phyloP scores from a whole-genome alignment of 1,140 invertebrate genomes.

The Drosophila azteca region DNA sequence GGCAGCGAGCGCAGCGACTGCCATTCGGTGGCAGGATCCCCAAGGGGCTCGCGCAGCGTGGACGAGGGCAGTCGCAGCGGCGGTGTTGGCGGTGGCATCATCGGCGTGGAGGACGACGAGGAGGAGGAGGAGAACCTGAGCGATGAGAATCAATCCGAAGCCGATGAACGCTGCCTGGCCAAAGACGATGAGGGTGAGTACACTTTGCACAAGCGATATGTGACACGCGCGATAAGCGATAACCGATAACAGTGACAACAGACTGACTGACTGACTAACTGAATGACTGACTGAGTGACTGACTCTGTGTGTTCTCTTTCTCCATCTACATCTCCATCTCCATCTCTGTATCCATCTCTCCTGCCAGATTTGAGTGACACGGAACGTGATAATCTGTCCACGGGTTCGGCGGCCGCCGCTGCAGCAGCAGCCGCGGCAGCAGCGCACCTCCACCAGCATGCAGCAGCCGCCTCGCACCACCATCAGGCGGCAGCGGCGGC shows the following conservation, averaged over 20 bases:
- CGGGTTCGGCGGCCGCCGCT: constrained; percentile 70
- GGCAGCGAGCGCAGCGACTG: constrained; percentile 85
- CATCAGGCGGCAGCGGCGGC: constrained; percentile 63
- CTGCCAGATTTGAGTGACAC: constrained; percentile 78
- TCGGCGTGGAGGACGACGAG: constrained; percentile 85
- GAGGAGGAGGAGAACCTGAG: constrained; percentile 93
- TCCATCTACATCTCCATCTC: constrained; percentile 84
- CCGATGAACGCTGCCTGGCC: constrained; percentile 86
- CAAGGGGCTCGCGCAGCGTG: constrained; percentile 74
- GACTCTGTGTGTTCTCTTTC: constrained; percentile 22
- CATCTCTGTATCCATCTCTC: constrained; percentile 87
- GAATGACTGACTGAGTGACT: constrained; percentile 29
- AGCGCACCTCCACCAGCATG: constrained; percentile 74
- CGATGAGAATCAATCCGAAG: constrained; percentile 89
- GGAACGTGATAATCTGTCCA: constrained; percentile 82
- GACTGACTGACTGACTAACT: constrained; percentile 17
- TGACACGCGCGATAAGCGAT: constrained; percentile 7
- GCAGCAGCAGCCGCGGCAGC: constrained; percentile 68
- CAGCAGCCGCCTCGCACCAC: constrained; percentile 52
- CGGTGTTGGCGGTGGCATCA: constrained; percentile 85
- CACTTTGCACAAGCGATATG: constrained; percentile 56
- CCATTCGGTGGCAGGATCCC: constrained; percentile 84
- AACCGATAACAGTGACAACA: constrained; percentile 41
- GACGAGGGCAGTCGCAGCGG: constrained; percentile 83
- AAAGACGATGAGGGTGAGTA: constrained; percentile 92